These are phyloP conservation scores for Scaptomyza polygonia DNA, from an alignment of 2,888 invertebrate genomes.

Conservation along the genomic window DNA sequence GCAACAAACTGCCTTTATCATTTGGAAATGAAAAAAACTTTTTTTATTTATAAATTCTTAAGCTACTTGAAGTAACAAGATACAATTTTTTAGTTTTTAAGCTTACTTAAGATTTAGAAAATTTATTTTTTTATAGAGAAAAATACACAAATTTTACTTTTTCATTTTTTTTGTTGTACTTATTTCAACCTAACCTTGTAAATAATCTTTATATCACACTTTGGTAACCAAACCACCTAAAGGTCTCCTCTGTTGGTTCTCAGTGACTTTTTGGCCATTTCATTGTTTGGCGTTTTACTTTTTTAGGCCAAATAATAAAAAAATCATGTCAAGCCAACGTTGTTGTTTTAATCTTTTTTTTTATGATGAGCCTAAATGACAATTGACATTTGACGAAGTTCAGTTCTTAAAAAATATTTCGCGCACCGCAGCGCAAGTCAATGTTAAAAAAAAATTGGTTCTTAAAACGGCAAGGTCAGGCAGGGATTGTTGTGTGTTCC, in stretches of 20 bases:
- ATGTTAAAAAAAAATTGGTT: slow-evolving; percentile 37
- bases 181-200: slow-evolving; percentile 31
- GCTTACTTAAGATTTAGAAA: no score
- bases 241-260: slow-evolving; percentile 11
- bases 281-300: slow-evolving; percentile 43
- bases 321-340: slow-evolving; percentile 55
- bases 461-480: slow-evolving; percentile 59
- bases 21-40: no score
- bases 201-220: slow-evolving; percentile 23
- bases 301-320: slow-evolving; percentile 69
- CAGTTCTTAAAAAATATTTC: slow-evolving; percentile 64
- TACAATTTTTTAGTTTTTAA: no score
- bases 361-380: slow-evolving; percentile 62
- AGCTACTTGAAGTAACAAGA: no score
- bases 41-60: no score
- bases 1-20: no score
- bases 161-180: neutral
- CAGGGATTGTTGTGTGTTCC: slow-evolving; percentile 46
- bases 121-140: no score
- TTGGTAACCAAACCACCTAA: neutral
- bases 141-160: neutral
- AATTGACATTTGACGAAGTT: slow-evolving; percentile 50
- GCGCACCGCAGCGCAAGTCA: slow-evolving; percentile 73
- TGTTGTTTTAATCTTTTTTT: slow-evolving; percentile 53
- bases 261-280: slow-evolving; percentile 42